Percentiles rank a stretch among this genome's conserved stretches.
Conservation (phyloP, 2,113 vertebrate genomes). For the Nicator chloris region DNA sequence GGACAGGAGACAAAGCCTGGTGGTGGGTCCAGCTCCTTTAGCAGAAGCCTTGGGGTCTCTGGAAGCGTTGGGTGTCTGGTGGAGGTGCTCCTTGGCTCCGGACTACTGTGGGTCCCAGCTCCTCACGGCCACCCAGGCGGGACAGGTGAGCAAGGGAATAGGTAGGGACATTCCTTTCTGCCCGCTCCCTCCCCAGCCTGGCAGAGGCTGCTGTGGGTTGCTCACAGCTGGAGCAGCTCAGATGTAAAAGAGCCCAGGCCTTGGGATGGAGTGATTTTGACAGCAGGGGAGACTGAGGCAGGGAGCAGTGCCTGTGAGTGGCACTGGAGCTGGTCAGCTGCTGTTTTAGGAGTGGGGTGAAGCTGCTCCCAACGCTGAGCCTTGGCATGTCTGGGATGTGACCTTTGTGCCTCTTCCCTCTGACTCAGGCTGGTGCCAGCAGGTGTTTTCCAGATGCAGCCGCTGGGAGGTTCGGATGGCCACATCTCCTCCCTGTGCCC, state of each 20-base stretch:
- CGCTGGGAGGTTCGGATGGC: background rate
- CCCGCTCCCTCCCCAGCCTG: background rate
- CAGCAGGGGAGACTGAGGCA: background rate
- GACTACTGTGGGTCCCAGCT: background rate
- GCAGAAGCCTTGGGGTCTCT: background rate
- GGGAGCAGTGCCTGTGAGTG: fast-evolving
- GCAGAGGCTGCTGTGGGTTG: background rate
- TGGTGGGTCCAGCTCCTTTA: background rate
- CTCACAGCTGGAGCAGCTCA: background rate
- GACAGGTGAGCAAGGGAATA: background rate
- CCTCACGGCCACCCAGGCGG: fast-evolving
- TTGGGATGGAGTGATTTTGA: background rate
- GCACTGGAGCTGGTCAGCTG: background rate
- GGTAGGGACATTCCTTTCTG: background rate
- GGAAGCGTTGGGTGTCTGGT: background rate
- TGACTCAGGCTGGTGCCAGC: fast-evolving
- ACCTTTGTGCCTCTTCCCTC: background rate
- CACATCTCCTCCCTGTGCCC: background rate
- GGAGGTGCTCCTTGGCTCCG: background rate
- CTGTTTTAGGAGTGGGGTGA: background rate
- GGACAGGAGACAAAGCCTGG: background rate
- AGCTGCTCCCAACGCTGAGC: background rate
- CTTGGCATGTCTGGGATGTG: background rate
- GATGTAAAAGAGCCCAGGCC: background rate
- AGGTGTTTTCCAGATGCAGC: background rate